Conservation (phyloP, 2,113 vertebrate genomes). For the Cariama cristata region DNA sequence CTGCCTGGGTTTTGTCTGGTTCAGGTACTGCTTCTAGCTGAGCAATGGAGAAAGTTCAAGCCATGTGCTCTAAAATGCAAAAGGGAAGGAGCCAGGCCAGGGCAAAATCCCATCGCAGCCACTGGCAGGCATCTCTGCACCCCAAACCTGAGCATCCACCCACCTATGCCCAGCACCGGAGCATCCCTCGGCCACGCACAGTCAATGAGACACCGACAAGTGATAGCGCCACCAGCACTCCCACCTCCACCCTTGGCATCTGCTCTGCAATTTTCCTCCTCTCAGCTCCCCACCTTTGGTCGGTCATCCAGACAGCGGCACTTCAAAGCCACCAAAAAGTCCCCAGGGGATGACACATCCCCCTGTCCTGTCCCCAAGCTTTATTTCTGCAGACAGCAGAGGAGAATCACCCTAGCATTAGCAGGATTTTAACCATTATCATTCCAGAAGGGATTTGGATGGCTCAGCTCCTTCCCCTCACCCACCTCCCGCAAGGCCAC, state of each 20-base stretch:
- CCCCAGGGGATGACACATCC: background rate
- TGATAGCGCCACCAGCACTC: rapidly evolving
- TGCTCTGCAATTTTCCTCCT: background rate
- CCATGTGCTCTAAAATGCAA: background rate
- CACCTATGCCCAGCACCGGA: rapidly evolving
- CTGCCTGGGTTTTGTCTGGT: background rate
- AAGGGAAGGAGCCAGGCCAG: background rate
- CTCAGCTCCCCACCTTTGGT: background rate
- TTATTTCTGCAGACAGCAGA: background rate
- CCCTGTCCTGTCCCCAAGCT: background rate
- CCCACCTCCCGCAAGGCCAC: rapidly evolving
- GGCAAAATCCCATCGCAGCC: background rate
- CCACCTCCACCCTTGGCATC: background rate
- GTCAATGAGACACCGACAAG: rapidly evolving
- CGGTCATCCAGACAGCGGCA: rapidly evolving
- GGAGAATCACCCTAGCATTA: background rate
- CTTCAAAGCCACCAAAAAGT: background rate
- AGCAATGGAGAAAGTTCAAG: background rate
- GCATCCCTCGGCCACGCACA: rapidly evolving
- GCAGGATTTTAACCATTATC: background rate
- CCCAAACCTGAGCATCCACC: background rate
- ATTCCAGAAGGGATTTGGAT: background rate
- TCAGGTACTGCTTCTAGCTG: background rate
- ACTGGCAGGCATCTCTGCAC: background rate
- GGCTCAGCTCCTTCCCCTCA: background rate